These are phyloP conservation scores for Etia nguti DNA, from an alignment of 2,113 vertebrate genomes.

Conservation along the genomic window DNA sequence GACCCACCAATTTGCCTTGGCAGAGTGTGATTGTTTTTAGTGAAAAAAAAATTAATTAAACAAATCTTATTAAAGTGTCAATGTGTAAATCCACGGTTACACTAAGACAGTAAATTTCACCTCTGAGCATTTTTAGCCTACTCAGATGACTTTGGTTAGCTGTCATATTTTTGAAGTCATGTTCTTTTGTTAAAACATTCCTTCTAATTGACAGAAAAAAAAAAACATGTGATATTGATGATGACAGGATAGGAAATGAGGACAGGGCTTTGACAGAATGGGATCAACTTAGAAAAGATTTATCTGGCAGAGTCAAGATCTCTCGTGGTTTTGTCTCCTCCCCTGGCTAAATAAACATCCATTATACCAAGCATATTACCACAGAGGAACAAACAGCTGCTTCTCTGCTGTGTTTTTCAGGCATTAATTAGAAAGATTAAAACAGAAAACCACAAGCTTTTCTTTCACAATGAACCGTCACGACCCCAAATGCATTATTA, in stretches of 20 bases:
- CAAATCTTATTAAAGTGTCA: not conserved
- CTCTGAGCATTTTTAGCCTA: not conserved
- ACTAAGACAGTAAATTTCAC: not conserved
- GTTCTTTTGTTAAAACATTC: not conserved
- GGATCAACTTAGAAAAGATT: slow-evolving; percentile 1
- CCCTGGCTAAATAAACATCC: not conserved
- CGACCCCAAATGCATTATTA: not conserved
- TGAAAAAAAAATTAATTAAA: not conserved
- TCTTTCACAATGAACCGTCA: not conserved
- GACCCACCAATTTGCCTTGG: not conserved
- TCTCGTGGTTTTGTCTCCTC: not conserved
- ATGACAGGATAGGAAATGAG: not conserved
- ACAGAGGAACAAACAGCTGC: not conserved
- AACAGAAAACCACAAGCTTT: not conserved
- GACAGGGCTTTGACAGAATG: slow-evolving; percentile 18
- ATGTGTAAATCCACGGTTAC: not conserved
- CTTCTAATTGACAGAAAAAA: not conserved
- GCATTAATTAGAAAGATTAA: not conserved
- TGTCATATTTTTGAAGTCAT: not conserved
- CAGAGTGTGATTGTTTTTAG: not conserved
- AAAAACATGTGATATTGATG: rapidly evolving
- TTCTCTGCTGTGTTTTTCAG: not conserved
- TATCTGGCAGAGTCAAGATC: not conserved
- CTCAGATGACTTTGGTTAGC: not conserved
- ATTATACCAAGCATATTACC: not conserved